Percentiles rank a stretch among this genome's conserved stretches.
These are phyloP conservation scores for Corythornis leucogaster DNA, from an alignment of 2,797 vertebrate species.

Conservation along the genomic window DNA sequence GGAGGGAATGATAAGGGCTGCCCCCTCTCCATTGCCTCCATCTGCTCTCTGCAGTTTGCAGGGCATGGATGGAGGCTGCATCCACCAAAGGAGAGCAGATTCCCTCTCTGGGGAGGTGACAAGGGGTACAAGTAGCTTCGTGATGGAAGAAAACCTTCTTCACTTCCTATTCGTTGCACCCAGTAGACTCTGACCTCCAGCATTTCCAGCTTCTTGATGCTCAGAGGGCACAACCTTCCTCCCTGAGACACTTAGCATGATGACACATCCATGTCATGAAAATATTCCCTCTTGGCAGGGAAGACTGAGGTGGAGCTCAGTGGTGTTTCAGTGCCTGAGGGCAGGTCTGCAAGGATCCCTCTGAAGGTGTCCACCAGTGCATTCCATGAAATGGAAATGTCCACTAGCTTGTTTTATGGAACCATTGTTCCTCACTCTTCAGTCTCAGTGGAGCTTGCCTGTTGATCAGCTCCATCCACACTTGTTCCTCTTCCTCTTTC, in stretches of 20 bases:
- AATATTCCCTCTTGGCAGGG: background rate
- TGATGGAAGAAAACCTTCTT: background rate
- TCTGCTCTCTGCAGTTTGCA: background rate
- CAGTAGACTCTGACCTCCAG: background rate
- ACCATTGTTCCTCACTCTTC: background rate
- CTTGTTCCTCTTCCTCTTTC: background rate
- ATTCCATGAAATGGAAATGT: background rate
- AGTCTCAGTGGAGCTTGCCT: background rate
- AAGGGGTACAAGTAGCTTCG: background rate
- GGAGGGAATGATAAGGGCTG: background rate
- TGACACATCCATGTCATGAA: background rate
- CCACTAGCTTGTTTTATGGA: background rate
- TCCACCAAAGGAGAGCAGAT: background rate
- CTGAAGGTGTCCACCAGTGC: background rate
- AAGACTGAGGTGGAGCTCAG: background rate
- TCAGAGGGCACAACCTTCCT: background rate
- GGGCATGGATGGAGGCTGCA: background rate
- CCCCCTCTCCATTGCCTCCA: background rate
- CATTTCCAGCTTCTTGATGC: background rate
- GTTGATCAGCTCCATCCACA: background rate
- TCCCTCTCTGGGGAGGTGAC: background rate
- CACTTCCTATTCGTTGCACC: background rate
- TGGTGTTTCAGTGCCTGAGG: background rate
- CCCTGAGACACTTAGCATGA: background rate
- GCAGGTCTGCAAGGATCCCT: background rate